phyloP scores from a whole-genome alignment of 2,888 invertebrate genomes.

The Himalopsyche tibetana region DNA sequence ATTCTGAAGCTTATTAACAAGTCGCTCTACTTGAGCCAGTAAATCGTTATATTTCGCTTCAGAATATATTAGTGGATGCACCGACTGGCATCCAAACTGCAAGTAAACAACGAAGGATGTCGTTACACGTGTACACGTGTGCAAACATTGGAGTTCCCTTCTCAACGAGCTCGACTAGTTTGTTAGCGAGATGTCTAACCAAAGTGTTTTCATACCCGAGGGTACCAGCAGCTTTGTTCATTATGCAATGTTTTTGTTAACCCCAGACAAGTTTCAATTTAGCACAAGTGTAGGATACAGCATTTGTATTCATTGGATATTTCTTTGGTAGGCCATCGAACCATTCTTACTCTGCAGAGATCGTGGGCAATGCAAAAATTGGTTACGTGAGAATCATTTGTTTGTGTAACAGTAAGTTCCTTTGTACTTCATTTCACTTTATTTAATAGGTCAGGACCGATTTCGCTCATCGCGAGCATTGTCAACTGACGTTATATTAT shows the following conservation, averaged over 20 bases:
- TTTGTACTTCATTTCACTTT: too few species aligned
- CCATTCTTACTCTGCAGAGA: too few species aligned
- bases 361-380: too few species aligned
- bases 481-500: too few species aligned
- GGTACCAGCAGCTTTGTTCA: conserved; percentile 28
- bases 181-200: conserved; percentile 35
- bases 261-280: conserved; percentile 23
- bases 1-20: too few species aligned
- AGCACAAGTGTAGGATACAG: background rate
- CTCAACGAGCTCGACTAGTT: conserved; percentile 17
- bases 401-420: too few species aligned
- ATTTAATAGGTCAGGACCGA: too few species aligned
- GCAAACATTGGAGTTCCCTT: conserved; percentile 37
- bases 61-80: conserved; percentile 5
- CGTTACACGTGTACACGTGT: conserved; percentile 40
- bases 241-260: conserved; percentile 19
- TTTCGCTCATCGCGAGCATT: too few species aligned
- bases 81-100: conserved; percentile 22
- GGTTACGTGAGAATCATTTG: too few species aligned
- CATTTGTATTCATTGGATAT: conserved; percentile 15
- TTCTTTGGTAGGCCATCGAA: background rate
- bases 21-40: background rate
- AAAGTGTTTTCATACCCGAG: background rate
- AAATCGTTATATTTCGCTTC: background rate
- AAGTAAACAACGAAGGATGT: conserved; percentile 40